Evolutionary conservation across 2,113 vertebrate species (phyloP), one percentile per base, ranked within the genome.

Genomic region (Tragelaphus scriptus): DNA sequence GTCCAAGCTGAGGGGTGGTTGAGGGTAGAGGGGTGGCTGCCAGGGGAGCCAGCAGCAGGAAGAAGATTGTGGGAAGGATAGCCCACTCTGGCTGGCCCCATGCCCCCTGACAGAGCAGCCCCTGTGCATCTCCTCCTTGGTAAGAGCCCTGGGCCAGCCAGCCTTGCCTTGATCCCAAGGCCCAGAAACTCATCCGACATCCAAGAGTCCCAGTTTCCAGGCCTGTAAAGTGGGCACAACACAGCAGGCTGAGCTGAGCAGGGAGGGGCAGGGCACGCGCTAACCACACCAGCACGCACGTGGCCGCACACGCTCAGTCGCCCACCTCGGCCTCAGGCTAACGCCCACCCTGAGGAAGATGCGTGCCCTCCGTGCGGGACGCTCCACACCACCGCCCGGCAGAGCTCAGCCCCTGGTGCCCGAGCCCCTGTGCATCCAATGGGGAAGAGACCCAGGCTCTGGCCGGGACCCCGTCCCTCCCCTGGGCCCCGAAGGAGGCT

Each of bases 241-340:
- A 21, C 17, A 21, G 19, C 15, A 23, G 36, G 55, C 36, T 16
- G 13, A 21, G 32, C 59, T 3, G 44, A 85, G 30, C 25, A 1
- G 1, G 11, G 16, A 47, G 12, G 14, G 82, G 26, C 5, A 0
- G 3, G 47, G 75, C 2, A 0, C 1, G 0, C 4, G 63, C 19
- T 9, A 7, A 40, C 26, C 40, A 53, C 58, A 30, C 30, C 7
- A 7, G 23, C 9, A 0, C 2, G 4, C 7, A 11, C 19, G 7
- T 17, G 2, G 15, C 15, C 4, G 0, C 5, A 10, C 28, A 0
- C 0, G 5, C 25, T 7, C 40, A 0, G 23, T 2, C 5, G 1
- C 3, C 10, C 25, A 28, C 19, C 36, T 14, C 0, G 2, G 25
- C 40, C 86, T 61, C 2, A 1, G 1, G 6, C 58, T 80, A 26